Percentiles rank a stretch among this genome's conserved stretches.
phyloP scores from a whole-genome alignment of 2,888 invertebrate species.

The Lapara coniferarum region DNA sequence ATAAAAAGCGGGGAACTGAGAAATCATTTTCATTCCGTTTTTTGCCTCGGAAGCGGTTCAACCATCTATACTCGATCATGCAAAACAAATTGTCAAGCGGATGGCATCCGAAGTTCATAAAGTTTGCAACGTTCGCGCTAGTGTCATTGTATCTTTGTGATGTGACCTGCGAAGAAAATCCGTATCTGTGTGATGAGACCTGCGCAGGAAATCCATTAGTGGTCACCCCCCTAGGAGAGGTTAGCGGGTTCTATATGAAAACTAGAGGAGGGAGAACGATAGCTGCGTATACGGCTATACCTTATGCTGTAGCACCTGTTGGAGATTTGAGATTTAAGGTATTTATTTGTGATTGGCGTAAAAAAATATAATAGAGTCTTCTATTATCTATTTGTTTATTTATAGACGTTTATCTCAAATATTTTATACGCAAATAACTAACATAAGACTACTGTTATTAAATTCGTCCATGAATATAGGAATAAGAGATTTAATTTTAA shows the following conservation, averaged over 20 bases:
- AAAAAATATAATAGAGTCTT: not conserved
- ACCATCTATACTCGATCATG: slow-evolving; percentile 42
- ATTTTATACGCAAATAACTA: no score
- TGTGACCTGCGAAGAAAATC: no score
- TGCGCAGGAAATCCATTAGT: slow-evolving; percentile 53
- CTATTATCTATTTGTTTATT: no score
- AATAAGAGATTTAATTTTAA: no score
- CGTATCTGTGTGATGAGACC: slow-evolving; percentile 41
- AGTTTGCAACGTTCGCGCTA: slow-evolving; percentile 6
- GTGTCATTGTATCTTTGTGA: slow-evolving; percentile 33
- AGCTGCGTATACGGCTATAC: slow-evolving; percentile 85
- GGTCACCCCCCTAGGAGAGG: slow-evolving; percentile 75
- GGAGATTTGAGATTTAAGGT: slow-evolving; percentile 86
- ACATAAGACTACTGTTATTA: no score
- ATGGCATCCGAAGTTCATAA: slow-evolving; percentile 5
- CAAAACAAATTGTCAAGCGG: slow-evolving; percentile 41
- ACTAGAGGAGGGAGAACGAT: slow-evolving; percentile 83
- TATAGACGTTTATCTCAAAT: no score
- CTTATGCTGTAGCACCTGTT: slow-evolving; percentile 86
- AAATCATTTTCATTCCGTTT: slow-evolving; percentile 56
- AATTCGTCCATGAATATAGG: no score
- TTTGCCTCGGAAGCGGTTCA: slow-evolving; percentile 51
- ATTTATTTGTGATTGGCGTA: slow-evolving; percentile 34
- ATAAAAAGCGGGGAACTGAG: slow-evolving; percentile 54
- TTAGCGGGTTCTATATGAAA: slow-evolving; percentile 81